Evolutionary conservation across 1,140 invertebrate genomes (phyloP).

Genomic region (Saccostrea glomerata): DNA sequence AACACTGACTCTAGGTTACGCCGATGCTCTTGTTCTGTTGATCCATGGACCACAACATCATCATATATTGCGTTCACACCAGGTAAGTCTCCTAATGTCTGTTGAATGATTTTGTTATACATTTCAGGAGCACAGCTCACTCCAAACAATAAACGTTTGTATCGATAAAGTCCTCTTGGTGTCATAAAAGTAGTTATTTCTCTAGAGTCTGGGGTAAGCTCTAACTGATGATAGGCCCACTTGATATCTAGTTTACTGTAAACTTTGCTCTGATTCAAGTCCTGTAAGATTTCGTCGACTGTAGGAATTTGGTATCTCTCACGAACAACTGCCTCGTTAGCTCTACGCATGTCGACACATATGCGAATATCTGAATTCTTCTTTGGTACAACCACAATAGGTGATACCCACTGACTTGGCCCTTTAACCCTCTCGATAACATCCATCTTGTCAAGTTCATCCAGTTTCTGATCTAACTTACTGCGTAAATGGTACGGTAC

Average conservation of each 20-base stretch:
- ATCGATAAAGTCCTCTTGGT: slow-evolving; percentile 56
- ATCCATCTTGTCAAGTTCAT: slow-evolving; percentile 37
- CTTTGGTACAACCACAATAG: slow-evolving; percentile 68
- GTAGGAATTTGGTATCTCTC: too few relatives aligned
- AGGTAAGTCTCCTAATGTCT: slow-evolving; percentile 40
- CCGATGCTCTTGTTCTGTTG: slow-evolving; percentile 56
- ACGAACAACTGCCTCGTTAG: slow-evolving; percentile 70
- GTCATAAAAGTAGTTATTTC: slow-evolving; percentile 59
- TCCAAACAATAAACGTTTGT: slow-evolving; percentile 60
- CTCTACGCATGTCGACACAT: slow-evolving; percentile 70
- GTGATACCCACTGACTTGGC: slow-evolving; percentile 68
- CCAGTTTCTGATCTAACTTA: slow-evolving; percentile 58
- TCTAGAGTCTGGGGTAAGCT: slow-evolving; percentile 58
- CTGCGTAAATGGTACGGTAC: slow-evolving; percentile 56
- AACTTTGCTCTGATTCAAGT: slow-evolving; percentile 63
- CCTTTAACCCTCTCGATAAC: slow-evolving; percentile 64
- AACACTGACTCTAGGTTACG: neutral
- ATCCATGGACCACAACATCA: slow-evolving; percentile 58
- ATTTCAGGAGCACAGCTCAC: too few relatives aligned
- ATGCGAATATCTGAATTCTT: slow-evolving; percentile 64
- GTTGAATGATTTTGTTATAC: slow-evolving; percentile 40
- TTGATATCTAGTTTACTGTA: slow-evolving; percentile 66
- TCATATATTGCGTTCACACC: slow-evolving; percentile 51
- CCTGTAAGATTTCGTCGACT: slow-evolving; percentile 66
- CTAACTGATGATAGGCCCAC: slow-evolving; percentile 68